Base-by-base conservation (phyloP, 2,113 vertebrate genomes). In the Menidia beryllina region DNA sequence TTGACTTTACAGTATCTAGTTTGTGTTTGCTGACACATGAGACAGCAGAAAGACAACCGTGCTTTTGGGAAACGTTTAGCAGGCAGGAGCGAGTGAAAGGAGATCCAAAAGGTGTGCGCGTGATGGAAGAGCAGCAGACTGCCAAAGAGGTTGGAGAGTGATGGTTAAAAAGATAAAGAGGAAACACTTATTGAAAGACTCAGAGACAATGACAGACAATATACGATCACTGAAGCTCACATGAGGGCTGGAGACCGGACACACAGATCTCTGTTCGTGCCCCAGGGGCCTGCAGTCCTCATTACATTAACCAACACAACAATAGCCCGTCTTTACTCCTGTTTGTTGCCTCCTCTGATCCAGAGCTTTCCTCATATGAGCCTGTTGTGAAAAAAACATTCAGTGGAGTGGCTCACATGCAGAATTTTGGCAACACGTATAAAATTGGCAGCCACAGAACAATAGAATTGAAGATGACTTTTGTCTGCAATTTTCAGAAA, bases 291-390 rank as follows among this genome's bases (percentile, higher is more conserved):
- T 45, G 36, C n/a, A 5, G 65, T 14, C 73, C 84, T 86, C 83
- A 89, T 91, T 87, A 79, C 83, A 86, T 89, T 89, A 91, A 74
- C 81, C 51, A 50, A 72, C 78, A 78, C 27, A 49, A 83, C 39
- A 55, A 19, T 68, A 80, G 81, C 50, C 45, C 58, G 48, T 86
- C 60, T 85, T 39, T 25, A 68, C 69, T 83, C 69, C 38, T 69
- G 60, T 20, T 50, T 57, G 36, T 30, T 76, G 59, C 68, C 65
- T 39, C 47, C 61, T 77, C 67, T 47, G 50, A 73, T 57, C 54
- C 39, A 72, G 77, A 85, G 77, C 62, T 79, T 72, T 73, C 47
- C 62, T 26, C 56, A 38, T 56, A 52, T 36, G 56, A 61, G 60
- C 59, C 58, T 55, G 39, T 39, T 45, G 47, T 27, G 25, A 47